Evolutionary conservation across 2,888 invertebrate genomes (phyloP), one percentile per base, ranked within the genome.

Genomic region (Scaptomyza polygonia): DNA sequence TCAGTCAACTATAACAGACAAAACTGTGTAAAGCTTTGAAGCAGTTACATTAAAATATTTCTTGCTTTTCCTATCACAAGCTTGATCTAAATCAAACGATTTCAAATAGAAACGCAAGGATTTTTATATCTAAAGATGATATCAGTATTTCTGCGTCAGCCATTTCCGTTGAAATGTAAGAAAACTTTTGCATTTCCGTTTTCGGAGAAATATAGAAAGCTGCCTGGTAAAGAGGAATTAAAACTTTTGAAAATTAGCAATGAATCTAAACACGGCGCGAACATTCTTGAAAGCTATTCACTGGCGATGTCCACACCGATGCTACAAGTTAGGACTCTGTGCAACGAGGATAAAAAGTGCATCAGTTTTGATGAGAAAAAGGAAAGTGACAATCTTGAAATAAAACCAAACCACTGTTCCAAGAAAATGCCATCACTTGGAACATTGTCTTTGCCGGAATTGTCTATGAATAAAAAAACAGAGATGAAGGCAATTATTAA

Each of bases 121-220:
- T 25, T 5, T 25, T 5, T 25, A 25, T 5, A 5, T 25, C 5
- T 25, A 25, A 25, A 25, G 5, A 25, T 84, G 84, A 73, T 70
- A 39, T 47, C 63, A 16, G 55, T 73, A 5, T 39, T 61, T 16
- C 12, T 72, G 57, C 66, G 72, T 40, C 68, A 56, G n/a, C 61
- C 56, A n/a, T 11, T 55, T n/a, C 18, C 51, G n/a, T 11, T 25
- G 5, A 51, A 53, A 7, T 63, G 45, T 44, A 73, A 51, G 34
- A 61, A 45, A 18, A 30, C 44, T 3, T 27, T 56, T 14, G 25
- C 40, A 7, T 30, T 62, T 55, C 0, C 21, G 21, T 39, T n/a
- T 52, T 3, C 61, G 29, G 9, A 14, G 4, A 47, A 40, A 21
- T 16, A 14, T 1, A 12, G 11, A 11, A 25, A 9, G 6, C 6